These are phyloP conservation scores for Chrysaora quinquecirrha DNA, from an alignment of 30 jellyfish, hydroid and myxozoan species.

Conservation along the genomic window DNA sequence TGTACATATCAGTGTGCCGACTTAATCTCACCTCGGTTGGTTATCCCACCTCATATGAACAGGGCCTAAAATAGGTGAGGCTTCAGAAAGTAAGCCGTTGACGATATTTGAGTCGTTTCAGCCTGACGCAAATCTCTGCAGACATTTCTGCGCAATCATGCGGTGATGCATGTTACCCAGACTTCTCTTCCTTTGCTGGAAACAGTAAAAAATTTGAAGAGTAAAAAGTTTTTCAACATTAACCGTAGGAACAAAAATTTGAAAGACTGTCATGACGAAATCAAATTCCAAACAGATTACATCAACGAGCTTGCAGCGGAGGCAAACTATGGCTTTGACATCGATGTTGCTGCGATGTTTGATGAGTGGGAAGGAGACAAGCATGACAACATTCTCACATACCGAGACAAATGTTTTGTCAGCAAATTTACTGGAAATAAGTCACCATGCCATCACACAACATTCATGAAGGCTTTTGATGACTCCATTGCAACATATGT, in stretches of 20 bases:
- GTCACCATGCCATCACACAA: constrained; percentile 24
- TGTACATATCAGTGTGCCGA: too few relatives aligned
- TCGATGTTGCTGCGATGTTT: constrained; percentile 36
- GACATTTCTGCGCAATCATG: too few relatives aligned
- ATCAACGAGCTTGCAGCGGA: constrained; percentile 47
- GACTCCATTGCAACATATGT: constrained; percentile 31
- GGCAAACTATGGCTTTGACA: constrained; percentile 39
- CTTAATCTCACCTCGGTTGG: too few relatives aligned
- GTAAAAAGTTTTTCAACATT: neutral
- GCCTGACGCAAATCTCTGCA: too few relatives aligned
- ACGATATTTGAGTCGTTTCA: too few relatives aligned
- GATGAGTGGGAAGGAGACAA: constrained; percentile 25
- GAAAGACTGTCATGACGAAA: constrained; percentile 34
- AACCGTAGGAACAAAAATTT: neutral
- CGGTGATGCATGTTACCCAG: too few relatives aligned
- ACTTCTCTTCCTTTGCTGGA: too few relatives aligned
- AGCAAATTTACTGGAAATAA: constrained; percentile 53
- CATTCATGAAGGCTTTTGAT: constrained; percentile 63
- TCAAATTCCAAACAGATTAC: constrained; percentile 43
- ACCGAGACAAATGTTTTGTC: constrained; percentile 47
- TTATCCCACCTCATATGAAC: too few relatives aligned
- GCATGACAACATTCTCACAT: constrained; percentile 13
- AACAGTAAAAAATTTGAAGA: too few relatives aligned
- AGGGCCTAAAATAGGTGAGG: too few relatives aligned
- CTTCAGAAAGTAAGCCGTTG: too few relatives aligned